Conservation (phyloP, 2,797 vertebrate genomes). For the Ceryle rudis region DNA sequence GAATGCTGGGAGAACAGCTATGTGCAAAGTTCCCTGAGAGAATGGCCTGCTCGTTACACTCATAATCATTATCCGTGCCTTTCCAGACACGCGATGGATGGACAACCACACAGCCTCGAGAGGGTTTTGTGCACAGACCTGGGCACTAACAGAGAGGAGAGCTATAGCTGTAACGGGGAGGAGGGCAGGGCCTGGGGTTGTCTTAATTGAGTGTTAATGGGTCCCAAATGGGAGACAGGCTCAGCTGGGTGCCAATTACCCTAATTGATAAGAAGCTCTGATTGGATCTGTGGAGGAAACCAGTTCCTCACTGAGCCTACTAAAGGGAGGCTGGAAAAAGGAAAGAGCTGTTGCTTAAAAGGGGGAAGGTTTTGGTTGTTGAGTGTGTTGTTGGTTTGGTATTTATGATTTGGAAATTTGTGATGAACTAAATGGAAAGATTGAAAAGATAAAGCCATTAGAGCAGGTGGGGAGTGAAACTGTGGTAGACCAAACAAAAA, state of each 20-base stretch:
- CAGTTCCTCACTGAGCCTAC: not conserved
- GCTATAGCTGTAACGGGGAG: not conserved
- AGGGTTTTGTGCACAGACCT: not conserved
- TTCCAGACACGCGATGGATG: not conserved
- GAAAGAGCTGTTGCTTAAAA: not conserved
- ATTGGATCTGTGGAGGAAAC: not conserved
- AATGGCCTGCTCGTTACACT: not conserved
- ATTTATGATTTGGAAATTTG: not conserved
- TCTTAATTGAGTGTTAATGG: slow-evolving; percentile 59
- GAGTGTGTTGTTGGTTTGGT: not conserved
- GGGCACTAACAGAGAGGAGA: not conserved
- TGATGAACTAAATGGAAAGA: not conserved
- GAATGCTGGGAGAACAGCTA: fast-evolving
- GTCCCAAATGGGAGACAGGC: slow-evolving; percentile 46
- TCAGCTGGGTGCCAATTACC: slow-evolving; percentile 57
- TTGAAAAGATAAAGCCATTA: not conserved
- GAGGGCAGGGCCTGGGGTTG: not conserved
- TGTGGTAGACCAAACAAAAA: not conserved
- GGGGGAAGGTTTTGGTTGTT: not conserved
- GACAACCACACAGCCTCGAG: not conserved
- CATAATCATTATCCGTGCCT: not conserved
- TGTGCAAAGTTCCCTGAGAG: not conserved
- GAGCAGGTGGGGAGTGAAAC: not conserved
- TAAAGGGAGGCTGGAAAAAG: not conserved
- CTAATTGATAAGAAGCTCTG: slow-evolving; percentile 39